Base-by-base conservation (phyloP, 2,888 invertebrate species). In the Cheilosia vernalis region DNA sequence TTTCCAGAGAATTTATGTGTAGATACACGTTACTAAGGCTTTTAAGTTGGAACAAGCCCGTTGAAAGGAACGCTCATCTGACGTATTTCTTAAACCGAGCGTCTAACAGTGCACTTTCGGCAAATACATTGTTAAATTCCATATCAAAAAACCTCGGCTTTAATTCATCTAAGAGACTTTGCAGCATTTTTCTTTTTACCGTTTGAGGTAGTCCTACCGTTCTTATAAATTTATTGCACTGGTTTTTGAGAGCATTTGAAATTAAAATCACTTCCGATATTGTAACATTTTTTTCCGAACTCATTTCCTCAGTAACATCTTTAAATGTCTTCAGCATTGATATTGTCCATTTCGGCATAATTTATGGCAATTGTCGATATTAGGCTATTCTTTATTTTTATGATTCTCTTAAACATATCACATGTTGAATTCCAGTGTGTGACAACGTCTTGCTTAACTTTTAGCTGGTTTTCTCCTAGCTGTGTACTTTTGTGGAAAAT, bases 201-300 rank as follows among this genome's bases (percentile, higher is more conserved):
- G 27, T 27, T 27, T 27, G 27, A 27, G 27, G 27, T 27, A 27
- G 27, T 27, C 27, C 27, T 27, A 6, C 27, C 27, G 6, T 27
- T 51, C 19, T 51, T 19, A 42, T 4, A 27, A 53, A 63, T 6
- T 53, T 17, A 42, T 19, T 19, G 15, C 53, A 63, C 5, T 44
- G 33, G 4, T 19, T 15, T 30, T 30, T 63, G 15, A 73, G 42
- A 9, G 27, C 61, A 33, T 44, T 13, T 1, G 33, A 30, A 15
- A 74, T 74, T 15, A 74, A 30, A 37, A 74, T 74, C 27, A 74
- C 73, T n/a, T 63, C 61, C 30, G 21, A 21, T 21, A 21, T 21
- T 21, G 21, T 21, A 21, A 2, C 2, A 21, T 21, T 21, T 21
- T 21, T 21, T 21, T 21, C 21, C 21, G 55, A 64, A 24, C 47